These are phyloP conservation scores for Paramormyrops hopkinsi DNA, from an alignment of 2,797 vertebrate species.

Conservation along the genomic window DNA sequence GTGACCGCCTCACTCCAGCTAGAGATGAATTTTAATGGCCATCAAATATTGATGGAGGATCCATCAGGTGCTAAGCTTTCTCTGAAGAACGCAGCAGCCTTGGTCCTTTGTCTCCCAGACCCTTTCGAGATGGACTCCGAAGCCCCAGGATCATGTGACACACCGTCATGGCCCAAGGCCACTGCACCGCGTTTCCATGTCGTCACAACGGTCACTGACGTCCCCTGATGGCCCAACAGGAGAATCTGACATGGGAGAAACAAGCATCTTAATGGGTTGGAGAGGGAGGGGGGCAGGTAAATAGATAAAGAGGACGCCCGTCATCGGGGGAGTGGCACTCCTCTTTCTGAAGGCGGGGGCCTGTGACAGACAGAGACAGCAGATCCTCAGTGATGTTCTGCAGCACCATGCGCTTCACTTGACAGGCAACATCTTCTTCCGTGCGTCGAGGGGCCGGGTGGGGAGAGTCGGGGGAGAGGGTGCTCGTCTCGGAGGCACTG, in stretches of 20 bases:
- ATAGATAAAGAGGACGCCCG: conserved; percentile 47
- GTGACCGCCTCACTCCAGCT: neutral
- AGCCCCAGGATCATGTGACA: neutral
- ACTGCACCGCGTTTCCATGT: conserved; percentile 41
- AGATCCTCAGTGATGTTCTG: conserved; percentile 77
- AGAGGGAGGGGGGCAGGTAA: conserved; percentile 36
- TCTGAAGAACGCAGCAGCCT: conserved; percentile 27
- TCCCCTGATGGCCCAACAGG: conserved; percentile 50
- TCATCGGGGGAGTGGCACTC: conserved; percentile 59
- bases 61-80: conserved; percentile 34
- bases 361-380: conserved; percentile 66
- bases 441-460: conserved; percentile 57
- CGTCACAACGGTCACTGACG: conserved; percentile 50
- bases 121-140: neutral
- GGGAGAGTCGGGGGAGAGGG: neutral
- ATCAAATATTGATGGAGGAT: conserved; percentile 30
- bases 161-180: conserved; percentile 42
- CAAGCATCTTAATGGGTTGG: conserved; percentile 22
- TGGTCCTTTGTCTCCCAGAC: neutral
- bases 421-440: conserved; percentile 77
- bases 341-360: conserved; percentile 60
- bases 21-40: conserved; percentile 33
- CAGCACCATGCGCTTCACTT: conserved; percentile 70
- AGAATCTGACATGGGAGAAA: conserved; percentile 59
- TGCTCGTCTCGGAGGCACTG: neutral